Base-by-base conservation (phyloP, 2,888 invertebrate species). In the Volucella inflata region DNA sequence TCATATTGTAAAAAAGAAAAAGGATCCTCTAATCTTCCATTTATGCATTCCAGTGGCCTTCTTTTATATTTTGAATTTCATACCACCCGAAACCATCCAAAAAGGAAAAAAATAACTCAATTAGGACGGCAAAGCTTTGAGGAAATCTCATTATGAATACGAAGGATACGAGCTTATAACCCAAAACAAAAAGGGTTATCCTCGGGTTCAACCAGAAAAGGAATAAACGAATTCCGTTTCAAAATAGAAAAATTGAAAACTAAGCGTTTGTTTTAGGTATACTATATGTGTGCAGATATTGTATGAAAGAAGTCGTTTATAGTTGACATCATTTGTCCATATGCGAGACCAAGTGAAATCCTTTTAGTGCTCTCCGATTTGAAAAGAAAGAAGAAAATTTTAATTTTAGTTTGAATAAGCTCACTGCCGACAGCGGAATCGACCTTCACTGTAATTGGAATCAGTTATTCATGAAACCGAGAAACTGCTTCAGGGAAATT, bases 111-210 rank as follows among this genome's bases (percentile, higher is more conserved):
- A 50, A 42, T 30, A 40, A 50, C 64, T 50, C 70, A 62, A 50
- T 53, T 57, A 70, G 62, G 55, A 3, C 12, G 30, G 16, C 4
- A 65, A 50, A 17, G 75, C 70, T 48, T 42, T 42, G 50, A 17
- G 40, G 4, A 70, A 50, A 48, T 64, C 64, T 71, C 55, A 64
- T 71, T 50, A 70, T 64, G 55, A 78, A 55, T 65, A 53, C 44
- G 4, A 46, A 44, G 17, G 46, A 72, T 50, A 72, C 53, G 16
- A 16, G 42, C 9, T 30, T 42, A 44, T 30, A 46, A 38, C 6
- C 36, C 30, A 62, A 44, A 11, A 17, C n/a, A 38, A 57, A 65
- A 65, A 55, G 55, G 74, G 53, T 44, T 70, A 14, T 42, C 50
- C 12, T 30, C 46, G 46, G 40, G 62, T 64, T 72, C 10, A 8